Evolutionary conservation across 2,113 vertebrate species (phyloP), one percentile per base, ranked within the genome.

Genomic region (Apteryx mantelli): DNA sequence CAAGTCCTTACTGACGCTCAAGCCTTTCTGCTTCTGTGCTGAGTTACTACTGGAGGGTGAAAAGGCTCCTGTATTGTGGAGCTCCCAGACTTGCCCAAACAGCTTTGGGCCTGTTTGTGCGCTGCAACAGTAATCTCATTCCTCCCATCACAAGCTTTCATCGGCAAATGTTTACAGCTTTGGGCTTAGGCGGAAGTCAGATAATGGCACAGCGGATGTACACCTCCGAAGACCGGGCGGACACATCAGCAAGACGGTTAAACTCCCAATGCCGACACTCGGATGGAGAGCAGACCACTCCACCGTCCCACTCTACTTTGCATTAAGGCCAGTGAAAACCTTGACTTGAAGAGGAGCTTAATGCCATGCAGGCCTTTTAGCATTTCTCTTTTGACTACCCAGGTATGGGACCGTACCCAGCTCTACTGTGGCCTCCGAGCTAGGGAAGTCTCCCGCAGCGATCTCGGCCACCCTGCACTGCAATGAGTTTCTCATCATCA

Each of bases 1-100:
- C 91, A 97, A 97, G 83, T 88, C 81, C 78, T 90, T 92, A 48
- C 24, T 87, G 89, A 86, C 91, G 78, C 70, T 77, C 65, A 30
- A 80, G 78, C 44, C 75, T 60, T 82, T 88, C 85, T 89, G n/a
- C 81, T 92, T 80, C 63, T 90, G 55, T 66, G 56, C 77, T 76
- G 58, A 89, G 91, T 88, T 91, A n/a, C 22, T 68, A 58, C 91
- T 55, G 7, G 82, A 95, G 88, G 63, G 70, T 91, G 76, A 93
- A 96, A 87, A 89, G 55, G 42, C 60, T 82, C 63, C 66, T 64
- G 89, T 30, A 16, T 38, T 20, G 24, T 10, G 40, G 61, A 91
- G 58, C 87, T 89, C 92, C 46, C 50, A 42, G 91, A 90, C 95
- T 90, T 95, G 96, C 82, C 96, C 93, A 71, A 96, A 96, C 87